Conservation (phyloP, 2,888 invertebrate species). For the Pandemis heparana region DNA sequence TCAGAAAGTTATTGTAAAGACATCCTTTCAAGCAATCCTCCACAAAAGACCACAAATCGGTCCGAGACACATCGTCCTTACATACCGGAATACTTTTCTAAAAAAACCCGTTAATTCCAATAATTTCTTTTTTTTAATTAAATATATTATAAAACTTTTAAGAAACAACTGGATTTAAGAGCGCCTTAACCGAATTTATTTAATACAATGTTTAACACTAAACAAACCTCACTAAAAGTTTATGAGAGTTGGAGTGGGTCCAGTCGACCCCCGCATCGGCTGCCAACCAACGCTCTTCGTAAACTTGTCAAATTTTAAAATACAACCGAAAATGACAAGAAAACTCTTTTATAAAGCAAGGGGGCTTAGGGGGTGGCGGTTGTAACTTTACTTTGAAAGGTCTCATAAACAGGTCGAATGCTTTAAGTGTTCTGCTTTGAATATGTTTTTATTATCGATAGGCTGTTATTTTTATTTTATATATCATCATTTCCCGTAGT, state of each 20-base stretch:
- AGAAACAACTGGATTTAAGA: neutral
- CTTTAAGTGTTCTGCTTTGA: too few species aligned
- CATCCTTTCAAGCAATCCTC: too few species aligned
- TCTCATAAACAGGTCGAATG: neutral
- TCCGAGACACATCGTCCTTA: too few species aligned
- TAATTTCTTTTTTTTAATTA: too few species aligned
- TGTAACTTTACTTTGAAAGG: neutral
- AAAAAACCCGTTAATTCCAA: too few species aligned
- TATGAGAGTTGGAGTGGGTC: slow-evolving; percentile 58
- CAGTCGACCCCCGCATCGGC: slow-evolving; percentile 50
- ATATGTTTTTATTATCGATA: too few species aligned
- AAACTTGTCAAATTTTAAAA: slow-evolving; percentile 48
- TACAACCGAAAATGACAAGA: slow-evolving; percentile 39
- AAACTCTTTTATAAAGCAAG: slow-evolving; percentile 36
- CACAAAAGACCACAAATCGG: too few species aligned
- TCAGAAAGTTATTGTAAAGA: too few species aligned
- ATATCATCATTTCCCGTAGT: too few species aligned
- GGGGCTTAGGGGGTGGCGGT: slow-evolving; percentile 9
- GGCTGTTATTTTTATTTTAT: too few species aligned
- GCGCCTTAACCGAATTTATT: slow-evolving; percentile 15
- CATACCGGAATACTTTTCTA: too few species aligned
- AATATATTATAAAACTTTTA: too few species aligned
- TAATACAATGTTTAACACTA: slow-evolving; percentile 36
- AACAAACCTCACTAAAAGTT: slow-evolving; percentile 49
- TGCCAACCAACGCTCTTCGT: slow-evolving; percentile 50